Conservation (phyloP, 2,113 vertebrate species). For the Aythya baeri region DNA sequence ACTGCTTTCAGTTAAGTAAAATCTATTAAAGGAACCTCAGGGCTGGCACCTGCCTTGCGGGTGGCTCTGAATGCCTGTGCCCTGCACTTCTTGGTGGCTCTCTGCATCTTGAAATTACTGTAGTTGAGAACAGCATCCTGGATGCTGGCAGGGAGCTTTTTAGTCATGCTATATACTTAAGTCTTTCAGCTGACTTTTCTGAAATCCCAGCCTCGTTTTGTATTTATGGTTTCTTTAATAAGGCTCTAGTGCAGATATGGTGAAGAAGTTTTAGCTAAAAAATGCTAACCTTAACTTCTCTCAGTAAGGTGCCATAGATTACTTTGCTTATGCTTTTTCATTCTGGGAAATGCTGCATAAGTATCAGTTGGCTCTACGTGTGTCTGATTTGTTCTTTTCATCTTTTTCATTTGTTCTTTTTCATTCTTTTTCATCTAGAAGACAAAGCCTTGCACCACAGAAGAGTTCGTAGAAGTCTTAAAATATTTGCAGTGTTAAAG, state of each 20-base stretch:
- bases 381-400: background rate
- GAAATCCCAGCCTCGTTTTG: background rate
- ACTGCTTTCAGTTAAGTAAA: background rate
- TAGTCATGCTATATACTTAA: background rate
- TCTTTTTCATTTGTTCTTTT: too few relatives aligned
- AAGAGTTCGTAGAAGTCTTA: background rate
- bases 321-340: background rate
- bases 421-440: background rate
- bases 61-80: background rate
- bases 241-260: rapidly evolving
- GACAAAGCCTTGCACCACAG: background rate
- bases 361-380: background rate
- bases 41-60: background rate
- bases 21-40: background rate
- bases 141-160: background rate
- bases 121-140: background rate
- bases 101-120: background rate
- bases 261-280: background rate
- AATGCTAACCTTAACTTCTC: background rate
- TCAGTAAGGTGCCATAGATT: background rate
- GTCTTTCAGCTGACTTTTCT: background rate
- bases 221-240: background rate
- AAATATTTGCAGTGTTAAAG: background rate
- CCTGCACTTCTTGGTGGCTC: background rate
- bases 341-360: background rate